phyloP scores from a whole-genome alignment of 2,797 vertebrate genomes.

The Sus cebifrons region DNA sequence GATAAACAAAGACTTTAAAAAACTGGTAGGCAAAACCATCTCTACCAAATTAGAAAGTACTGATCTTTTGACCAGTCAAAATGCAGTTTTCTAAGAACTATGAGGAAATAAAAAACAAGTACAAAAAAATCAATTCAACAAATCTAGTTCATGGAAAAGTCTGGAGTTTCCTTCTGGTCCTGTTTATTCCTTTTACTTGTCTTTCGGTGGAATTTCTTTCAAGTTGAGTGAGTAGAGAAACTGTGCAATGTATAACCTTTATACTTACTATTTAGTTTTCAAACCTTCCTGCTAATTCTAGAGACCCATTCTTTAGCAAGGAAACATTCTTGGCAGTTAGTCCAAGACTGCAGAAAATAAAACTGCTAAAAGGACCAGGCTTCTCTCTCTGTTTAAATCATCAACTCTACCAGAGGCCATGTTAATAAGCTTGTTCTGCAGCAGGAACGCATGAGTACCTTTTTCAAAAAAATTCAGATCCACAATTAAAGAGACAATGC shows the following conservation, averaged over 20 bases:
- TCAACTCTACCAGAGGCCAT: constrained; percentile 38
- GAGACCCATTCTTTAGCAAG: constrained; percentile 29
- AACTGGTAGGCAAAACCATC: constrained; percentile 7
- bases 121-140: constrained; percentile 45
- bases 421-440: constrained; percentile 20
- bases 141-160: constrained; percentile 24
- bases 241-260: not conserved
- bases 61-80: constrained; percentile 53
- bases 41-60: constrained; percentile 5
- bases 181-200: not conserved
- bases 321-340: constrained; percentile 55
- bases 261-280: constrained; percentile 24
- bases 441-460: constrained; percentile 15
- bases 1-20: not conserved
- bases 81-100: constrained; percentile 45
- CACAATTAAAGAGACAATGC: constrained; percentile 35
- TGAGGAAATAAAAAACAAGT: not conserved
- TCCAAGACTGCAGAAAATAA: constrained; percentile 48
- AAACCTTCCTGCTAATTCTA: constrained; percentile 54
- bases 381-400: constrained; percentile 48
- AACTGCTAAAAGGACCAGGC: constrained; percentile 39
- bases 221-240: constrained; percentile 49
- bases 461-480: constrained; percentile 45
- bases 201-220: not conserved
- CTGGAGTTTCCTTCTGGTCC: constrained; percentile 43